These are phyloP conservation scores for Drosophila leonis DNA, from an alignment of 2,888 invertebrate species.

Conservation along the genomic window DNA sequence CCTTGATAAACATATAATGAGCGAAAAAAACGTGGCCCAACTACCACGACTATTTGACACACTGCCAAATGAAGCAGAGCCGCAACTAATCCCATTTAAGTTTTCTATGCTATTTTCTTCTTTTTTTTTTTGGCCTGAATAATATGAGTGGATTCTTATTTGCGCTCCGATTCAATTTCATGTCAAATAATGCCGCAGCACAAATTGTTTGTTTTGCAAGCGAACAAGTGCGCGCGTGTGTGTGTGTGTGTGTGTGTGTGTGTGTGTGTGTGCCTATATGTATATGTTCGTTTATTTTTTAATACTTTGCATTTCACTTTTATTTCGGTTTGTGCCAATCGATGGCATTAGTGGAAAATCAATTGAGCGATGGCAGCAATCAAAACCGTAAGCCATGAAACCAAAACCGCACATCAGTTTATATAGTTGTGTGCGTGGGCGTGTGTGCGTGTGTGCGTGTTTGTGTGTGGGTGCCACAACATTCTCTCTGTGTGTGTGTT, in stretches of 20 bases:
- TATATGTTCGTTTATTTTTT: slow-evolving; percentile 32
- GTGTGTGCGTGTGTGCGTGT: neutral
- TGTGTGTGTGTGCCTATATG: slow-evolving; percentile 13
- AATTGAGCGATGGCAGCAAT: slow-evolving; percentile 80
- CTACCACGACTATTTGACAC: slow-evolving; percentile 36
- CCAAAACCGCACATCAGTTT: slow-evolving; percentile 75
- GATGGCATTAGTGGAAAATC: slow-evolving; percentile 79
- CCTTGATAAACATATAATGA: slow-evolving; percentile 33
- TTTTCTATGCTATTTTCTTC: slow-evolving; percentile 40
- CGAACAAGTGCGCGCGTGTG: slow-evolving; percentile 10
- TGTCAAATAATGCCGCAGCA: slow-evolving; percentile 55
- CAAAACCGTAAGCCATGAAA: slow-evolving; percentile 79
- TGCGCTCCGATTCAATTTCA: slow-evolving; percentile 57
- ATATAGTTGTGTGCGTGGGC: slow-evolving; percentile 22
- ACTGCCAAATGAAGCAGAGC: slow-evolving; percentile 58
- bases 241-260: slow-evolving; percentile 2
- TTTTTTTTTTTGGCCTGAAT: slow-evolving; percentile 30
- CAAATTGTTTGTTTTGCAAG: slow-evolving; percentile 65
- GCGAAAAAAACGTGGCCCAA: neutral
- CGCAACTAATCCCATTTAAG: slow-evolving; percentile 70
- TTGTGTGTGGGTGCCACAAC: slow-evolving; percentile 5
- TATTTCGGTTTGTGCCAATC: slow-evolving; percentile 67
- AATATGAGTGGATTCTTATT: slow-evolving; percentile 32
- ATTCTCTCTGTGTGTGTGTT: slow-evolving; percentile 40
- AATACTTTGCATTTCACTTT: slow-evolving; percentile 74